These are phyloP conservation scores for Ophion obscuratus DNA, from an alignment of 2,888 invertebrate species.

Conservation along the genomic window DNA sequence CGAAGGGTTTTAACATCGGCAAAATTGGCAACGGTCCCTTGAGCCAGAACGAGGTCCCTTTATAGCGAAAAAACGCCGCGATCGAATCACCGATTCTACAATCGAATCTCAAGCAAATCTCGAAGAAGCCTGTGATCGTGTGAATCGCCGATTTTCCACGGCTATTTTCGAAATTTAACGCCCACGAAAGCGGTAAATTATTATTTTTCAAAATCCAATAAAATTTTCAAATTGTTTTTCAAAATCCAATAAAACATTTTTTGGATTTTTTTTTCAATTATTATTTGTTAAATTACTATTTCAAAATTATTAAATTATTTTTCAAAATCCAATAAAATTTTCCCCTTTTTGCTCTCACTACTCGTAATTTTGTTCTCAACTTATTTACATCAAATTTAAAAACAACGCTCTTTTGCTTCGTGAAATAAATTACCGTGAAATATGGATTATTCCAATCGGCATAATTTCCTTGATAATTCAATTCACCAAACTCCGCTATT, in stretches of 20 bases:
- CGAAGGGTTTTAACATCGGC: slow-evolving; percentile 70
- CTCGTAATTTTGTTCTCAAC: neutral
- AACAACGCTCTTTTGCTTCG: neutral
- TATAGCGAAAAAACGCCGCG: slow-evolving; percentile 75
- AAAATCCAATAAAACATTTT: too few relatives aligned
- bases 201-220: neutral
- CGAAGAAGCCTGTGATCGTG: slow-evolving; percentile 75
- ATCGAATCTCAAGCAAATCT: slow-evolving; percentile 77
- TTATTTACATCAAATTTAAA: neutral
- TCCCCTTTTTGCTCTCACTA: too few relatives aligned
- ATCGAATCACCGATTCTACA: slow-evolving; percentile 63
- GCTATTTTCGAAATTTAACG: slow-evolving; percentile 6
- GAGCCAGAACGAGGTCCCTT: slow-evolving; percentile 76
- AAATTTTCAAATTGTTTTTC: too few relatives aligned
- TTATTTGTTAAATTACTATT: neutral
- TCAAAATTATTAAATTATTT: neutral
- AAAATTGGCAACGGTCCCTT: slow-evolving; percentile 80
- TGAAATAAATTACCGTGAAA: neutral
- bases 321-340: neutral
- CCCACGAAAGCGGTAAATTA: neutral
- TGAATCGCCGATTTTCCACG: slow-evolving; percentile 38
- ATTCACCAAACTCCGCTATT: too few relatives aligned
- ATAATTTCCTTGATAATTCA: neutral
- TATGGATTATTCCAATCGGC: neutral
- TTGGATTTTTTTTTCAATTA: too few relatives aligned